Conservation (phyloP, 2,888 invertebrate genomes). For the Adela reaumurella region DNA sequence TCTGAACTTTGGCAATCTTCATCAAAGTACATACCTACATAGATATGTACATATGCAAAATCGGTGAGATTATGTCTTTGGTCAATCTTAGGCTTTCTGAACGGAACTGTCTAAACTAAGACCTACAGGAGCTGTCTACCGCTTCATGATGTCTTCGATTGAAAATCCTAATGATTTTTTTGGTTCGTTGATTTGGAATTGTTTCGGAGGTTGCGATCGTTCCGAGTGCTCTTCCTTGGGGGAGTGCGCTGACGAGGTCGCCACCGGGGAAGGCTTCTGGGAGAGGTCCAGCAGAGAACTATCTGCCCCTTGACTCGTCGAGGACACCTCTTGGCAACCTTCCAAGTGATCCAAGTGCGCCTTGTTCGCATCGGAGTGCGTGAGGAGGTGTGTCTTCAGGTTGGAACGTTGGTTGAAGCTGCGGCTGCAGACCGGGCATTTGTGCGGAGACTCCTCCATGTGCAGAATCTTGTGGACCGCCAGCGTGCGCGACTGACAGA, state of each 20-base stretch:
- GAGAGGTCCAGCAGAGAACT: conserved; percentile 55
- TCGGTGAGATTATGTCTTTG: conserved; percentile 30
- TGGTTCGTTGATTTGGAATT: conserved; percentile 37
- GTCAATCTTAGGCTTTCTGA: conserved; percentile 15
- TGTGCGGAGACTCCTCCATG: conserved; percentile 90
- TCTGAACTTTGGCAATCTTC: neutral
- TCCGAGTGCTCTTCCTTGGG: conserved; percentile 24
- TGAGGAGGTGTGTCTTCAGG: conserved; percentile 84
- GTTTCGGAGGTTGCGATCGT: conserved; percentile 18
- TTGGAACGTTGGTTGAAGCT: conserved; percentile 92
- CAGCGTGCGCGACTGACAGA: conserved; percentile 94
- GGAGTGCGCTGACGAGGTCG: conserved; percentile 22
- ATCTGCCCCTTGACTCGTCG: conserved; percentile 44
- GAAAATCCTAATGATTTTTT: conserved; percentile 68
- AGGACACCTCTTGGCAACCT: conserved; percentile 50
- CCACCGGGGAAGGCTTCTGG: conserved; percentile 37
- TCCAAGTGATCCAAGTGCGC: conserved; percentile 47
- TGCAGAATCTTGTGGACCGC: conserved; percentile 95
- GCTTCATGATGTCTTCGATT: conserved; percentile 86
- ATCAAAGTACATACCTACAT: too few relatives aligned
- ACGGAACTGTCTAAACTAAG: conserved; percentile 2
- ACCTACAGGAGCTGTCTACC: conserved; percentile 41
- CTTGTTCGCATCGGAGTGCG: conserved; percentile 70
- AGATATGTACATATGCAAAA: conserved; percentile 12
- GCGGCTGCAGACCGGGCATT: conserved; percentile 84